Percentiles rank a stretch among this genome's conserved stretches.
These are phyloP conservation scores for Eustalomyia histrio DNA, from an alignment of 2,888 invertebrate species.

Conservation along the genomic window DNA sequence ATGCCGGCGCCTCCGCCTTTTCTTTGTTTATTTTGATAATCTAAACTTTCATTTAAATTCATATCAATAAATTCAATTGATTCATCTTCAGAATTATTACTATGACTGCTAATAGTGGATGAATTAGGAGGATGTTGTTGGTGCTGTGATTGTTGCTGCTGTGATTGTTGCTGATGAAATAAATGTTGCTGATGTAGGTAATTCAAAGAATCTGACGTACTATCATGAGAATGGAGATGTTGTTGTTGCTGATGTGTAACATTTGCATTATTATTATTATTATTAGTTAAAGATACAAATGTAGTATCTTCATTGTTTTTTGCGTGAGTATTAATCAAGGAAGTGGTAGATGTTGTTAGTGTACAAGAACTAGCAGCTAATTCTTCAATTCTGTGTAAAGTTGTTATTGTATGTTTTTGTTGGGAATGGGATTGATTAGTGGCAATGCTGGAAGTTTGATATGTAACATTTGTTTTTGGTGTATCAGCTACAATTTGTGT, in stretches of 20 bases:
- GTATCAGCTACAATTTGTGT: constrained; percentile 19
- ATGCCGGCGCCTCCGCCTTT: constrained; percentile 79
- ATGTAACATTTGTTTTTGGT: constrained; percentile 56
- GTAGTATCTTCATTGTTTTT: constrained; percentile 64
- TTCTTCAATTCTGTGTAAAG: constrained; percentile 72
- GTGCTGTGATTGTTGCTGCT: constrained; percentile 72
- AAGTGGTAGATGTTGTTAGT: constrained; percentile 44
- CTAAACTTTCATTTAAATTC: constrained; percentile 78
- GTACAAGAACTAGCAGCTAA: constrained; percentile 71
- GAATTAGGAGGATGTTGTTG: constrained; percentile 71
- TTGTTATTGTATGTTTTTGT: constrained; percentile 61
- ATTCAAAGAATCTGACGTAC: constrained; percentile 14
- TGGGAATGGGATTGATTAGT: constrained; percentile 19
- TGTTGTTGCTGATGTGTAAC: not conserved
- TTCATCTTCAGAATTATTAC: constrained; percentile 72
- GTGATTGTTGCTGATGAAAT: constrained; percentile 64
- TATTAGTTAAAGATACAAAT: constrained; percentile 21
- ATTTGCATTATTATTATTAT: constrained; percentile 16
- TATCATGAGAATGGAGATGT: not conserved
- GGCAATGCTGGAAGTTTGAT: constrained; percentile 38
- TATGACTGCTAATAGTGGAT: constrained; percentile 69
- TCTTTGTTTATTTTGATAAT: constrained; percentile 79
- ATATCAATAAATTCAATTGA: constrained; percentile 74
- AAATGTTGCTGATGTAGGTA: constrained; percentile 27
- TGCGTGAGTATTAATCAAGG: constrained; percentile 33